Evolutionary conservation across 2,888 invertebrate species (phyloP), one percentile per base, ranked within the genome.

Genomic region (Eupelmus urozonus): DNA sequence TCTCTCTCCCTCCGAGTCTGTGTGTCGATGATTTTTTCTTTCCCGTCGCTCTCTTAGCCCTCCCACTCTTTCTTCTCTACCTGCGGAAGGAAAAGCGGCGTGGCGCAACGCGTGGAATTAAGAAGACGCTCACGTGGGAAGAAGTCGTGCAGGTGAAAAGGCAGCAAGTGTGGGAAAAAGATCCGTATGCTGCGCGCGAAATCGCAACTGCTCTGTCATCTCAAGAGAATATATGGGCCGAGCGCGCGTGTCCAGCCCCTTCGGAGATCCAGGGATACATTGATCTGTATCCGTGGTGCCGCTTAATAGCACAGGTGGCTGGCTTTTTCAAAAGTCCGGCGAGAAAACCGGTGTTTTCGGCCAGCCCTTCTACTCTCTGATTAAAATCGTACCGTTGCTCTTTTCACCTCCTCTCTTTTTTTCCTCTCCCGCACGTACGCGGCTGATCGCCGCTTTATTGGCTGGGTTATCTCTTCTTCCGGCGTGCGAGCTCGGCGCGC

Each of bases 111-210:
- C 34, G 9, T 34, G n/a, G n/a, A n/a, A n/a, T n/a, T n/a, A n/a
- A n/a, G n/a, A 34, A 34, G 4, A 49, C 16, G 11, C 16, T 49
- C 49, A 49, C 49, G 49, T 49, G 49, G 49, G 49, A 49, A 34
- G 34, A 34, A 34, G 9, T 34, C 34, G 9, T 7, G 55, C 55
- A 55, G 55, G 55, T 55, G 55, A 18, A 34, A 9, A 34, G 9
- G 23, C 13, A 18, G 18, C 18, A 49, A 49, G 57, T 57, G 73
- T 73, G 73, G 73, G 73, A 73, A 73, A 60, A 62, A 49, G n/a
- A n/a, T n/a, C n/a, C 49, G 5, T 4, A 11, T 11, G 2, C 49
- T 11, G 11, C 11, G 11, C 11, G 53, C 53, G 53, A 53, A 53
- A 53, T 20, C 18, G 7, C 29, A 5, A 34, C 3, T 34, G 34